Conservation (phyloP, 2,113 vertebrate genomes). For the Chloropsis hardwickii region DNA sequence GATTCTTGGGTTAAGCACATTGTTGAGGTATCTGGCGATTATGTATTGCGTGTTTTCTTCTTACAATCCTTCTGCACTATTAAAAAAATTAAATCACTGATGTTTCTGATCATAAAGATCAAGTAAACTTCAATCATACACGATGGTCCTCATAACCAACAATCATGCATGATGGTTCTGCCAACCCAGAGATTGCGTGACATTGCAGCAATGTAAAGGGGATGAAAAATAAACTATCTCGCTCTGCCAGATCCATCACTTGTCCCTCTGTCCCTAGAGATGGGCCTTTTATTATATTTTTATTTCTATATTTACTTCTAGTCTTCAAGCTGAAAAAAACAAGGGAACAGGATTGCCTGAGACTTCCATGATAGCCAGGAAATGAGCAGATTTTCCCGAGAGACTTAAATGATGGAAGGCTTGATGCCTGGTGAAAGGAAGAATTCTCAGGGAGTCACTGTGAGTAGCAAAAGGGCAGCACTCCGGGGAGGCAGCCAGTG, state of each 20-base stretch:
- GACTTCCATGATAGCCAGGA: neutral
- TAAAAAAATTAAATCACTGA: neutral
- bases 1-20: neutral
- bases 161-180: fast-evolving
- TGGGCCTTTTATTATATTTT: neutral
- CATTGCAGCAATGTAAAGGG: fast-evolving
- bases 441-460: neutral
- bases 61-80: neutral
- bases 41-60: neutral
- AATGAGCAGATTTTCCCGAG: neutral
- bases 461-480: neutral
- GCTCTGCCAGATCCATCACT: neutral
- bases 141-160: fast-evolving
- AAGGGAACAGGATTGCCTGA: neutral
- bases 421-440: neutral
- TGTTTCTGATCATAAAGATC: neutral
- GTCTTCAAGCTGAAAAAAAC: neutral
- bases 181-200: fast-evolving
- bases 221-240: neutral
- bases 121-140: neutral
- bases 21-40: fast-evolving
- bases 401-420: neutral
- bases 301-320: neutral
- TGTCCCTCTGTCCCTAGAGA: neutral
- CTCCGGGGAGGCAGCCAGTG: neutral